Evolutionary conservation across 2,888 invertebrate species (phyloP), one percentile per base, ranked within the genome.

Genomic region (Deilephila elpenor): DNA sequence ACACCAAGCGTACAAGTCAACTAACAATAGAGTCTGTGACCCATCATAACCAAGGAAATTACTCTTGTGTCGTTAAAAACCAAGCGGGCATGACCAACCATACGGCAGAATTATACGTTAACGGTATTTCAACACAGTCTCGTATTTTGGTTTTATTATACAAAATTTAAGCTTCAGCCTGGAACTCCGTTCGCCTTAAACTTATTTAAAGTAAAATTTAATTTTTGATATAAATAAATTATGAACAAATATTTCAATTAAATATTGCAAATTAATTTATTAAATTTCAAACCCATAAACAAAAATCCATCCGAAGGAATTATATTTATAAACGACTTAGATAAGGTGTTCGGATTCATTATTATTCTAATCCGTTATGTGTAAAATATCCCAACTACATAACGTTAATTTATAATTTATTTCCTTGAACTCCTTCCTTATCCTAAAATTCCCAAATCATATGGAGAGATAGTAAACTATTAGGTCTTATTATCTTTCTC

Each of bases 1-100:
- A 94, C 59, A 95, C 95, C 75, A 95, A 95, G 82, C 93, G 96
- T 78, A 94, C 96, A 56, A 96, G 96, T 82, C 95, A 96, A 61
- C 90, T 96, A 19, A 95, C 95, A 73, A 96, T 96, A 75, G 96
- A 96, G 78, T 95, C 96, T 14, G 96, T 96, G 44, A 91, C 95
- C 70, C 96, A 95, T 67, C 90, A 93, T 71, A 96, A 96, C 85
- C 93, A 95, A 74, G 96, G 96, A 70, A 95, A 95, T 80, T 96
- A 96, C 84, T 95, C 96, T 8, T 96, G 96, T 82, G 91, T 94
- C 64, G 96, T 96, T 62, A 92, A 93, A 79, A 96, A 96, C 85
- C 89, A 89, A 79, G 96, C 96, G 56, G 96, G 96, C 67, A 87
- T 88, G 71, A 90, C 93, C 37, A 95, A 94, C 76, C 95, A 95